Percentiles rank a stretch among this genome's conserved stretches.
phyloP scores from a whole-genome alignment of 2,888 invertebrate species.

The Halictus ligatus region DNA sequence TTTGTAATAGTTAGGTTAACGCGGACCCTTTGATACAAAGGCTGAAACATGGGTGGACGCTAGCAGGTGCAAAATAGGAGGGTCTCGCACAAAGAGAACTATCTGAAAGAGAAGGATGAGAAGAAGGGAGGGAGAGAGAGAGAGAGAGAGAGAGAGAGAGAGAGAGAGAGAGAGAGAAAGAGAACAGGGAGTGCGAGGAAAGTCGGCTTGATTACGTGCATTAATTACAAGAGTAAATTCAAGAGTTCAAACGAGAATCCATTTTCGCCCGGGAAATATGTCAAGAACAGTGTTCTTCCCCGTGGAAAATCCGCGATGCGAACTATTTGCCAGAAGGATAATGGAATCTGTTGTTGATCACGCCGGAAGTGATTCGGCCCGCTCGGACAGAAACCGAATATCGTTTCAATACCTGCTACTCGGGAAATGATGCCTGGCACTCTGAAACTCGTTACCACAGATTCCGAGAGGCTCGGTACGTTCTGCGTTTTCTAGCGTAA shows the following conservation, averaged over 20 bases:
- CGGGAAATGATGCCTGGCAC: not conserved
- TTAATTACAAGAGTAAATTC: not conserved
- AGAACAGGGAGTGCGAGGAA: not conserved
- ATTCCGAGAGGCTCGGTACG: not conserved
- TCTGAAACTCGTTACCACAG: not conserved
- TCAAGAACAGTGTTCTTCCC: not conserved
- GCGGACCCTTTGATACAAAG: not conserved
- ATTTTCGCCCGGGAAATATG: not conserved
- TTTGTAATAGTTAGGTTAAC: not conserved
- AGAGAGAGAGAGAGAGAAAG: not conserved
- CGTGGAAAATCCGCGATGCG: not conserved
- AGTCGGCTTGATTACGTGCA: not conserved
- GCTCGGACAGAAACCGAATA: not conserved
- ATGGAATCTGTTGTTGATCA: slow-evolving; percentile 11
- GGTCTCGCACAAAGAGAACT: not conserved
- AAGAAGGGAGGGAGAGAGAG: too few relatives aligned
- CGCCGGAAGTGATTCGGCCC: not conserved
- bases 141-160: not conserved
- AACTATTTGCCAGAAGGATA: not conserved
- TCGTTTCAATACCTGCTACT: not conserved
- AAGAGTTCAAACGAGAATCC: not conserved
- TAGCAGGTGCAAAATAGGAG: not conserved
- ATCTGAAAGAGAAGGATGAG: not conserved
- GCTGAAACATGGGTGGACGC: not conserved
- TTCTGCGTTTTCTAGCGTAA: not conserved